phyloP scores from a whole-genome alignment of 2,888 invertebrate species.

The Torymus tubicola region DNA sequence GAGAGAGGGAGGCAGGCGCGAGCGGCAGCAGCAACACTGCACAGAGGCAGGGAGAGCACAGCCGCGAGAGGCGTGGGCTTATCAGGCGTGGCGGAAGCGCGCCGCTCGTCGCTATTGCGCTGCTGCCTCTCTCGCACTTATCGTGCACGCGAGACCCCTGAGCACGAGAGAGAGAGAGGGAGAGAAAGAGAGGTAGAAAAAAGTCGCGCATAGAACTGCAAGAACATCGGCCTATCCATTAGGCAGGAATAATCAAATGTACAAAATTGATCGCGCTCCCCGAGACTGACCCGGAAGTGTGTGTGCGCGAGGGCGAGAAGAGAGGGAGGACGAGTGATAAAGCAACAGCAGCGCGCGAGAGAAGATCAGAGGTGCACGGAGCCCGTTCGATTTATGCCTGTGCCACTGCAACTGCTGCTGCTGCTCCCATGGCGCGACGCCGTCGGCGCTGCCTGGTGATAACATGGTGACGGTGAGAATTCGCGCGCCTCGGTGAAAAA shows the following conservation, averaged over 20 bases:
- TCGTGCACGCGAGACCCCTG: no score
- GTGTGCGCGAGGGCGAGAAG: no score
- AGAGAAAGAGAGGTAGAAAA: no score
- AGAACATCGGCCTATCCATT: no score
- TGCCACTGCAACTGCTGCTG: neutral
- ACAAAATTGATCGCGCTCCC: no score
- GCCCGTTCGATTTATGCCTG: conserved; percentile 40
- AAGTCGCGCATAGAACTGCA: no score
- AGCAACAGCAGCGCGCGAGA: neutral
- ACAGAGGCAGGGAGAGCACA: no score
- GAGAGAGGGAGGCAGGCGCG: conserved; percentile 30
- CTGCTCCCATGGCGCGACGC: neutral
- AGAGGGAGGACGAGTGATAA: neutral
- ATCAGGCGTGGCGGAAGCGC: conserved; percentile 49
- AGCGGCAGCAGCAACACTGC: neutral
- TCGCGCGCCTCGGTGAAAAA: neutral
- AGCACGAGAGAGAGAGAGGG: no score
- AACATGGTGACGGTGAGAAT: neutral
- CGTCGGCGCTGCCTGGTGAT: neutral
- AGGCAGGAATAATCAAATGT: no score
- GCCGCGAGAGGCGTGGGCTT: conserved; percentile 49
- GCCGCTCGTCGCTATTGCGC: neutral
- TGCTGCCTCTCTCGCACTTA: neutral
- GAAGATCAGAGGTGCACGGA: conserved; percentile 15
- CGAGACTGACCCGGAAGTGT: no score